Percentiles rank a stretch among this genome's conserved stretches.
phyloP scores from a whole-genome alignment of 2,888 invertebrate species.

The Aleiodes testaceus region DNA sequence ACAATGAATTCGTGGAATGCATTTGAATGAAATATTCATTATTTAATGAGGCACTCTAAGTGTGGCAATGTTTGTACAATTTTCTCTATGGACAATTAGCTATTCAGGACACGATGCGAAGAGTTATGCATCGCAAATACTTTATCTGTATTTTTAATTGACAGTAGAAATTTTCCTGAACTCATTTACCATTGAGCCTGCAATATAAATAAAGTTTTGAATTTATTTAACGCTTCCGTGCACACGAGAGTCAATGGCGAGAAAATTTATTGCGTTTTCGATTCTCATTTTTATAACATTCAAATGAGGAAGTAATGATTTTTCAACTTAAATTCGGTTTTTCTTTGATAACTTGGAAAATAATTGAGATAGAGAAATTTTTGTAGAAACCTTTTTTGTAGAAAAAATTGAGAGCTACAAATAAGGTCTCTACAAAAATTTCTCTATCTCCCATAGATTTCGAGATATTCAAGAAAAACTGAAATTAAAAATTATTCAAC shows the following conservation, averaged over 20 bases:
- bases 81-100: slow-evolving; percentile 13
- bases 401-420: too few relatives aligned
- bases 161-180: slow-evolving; percentile 17
- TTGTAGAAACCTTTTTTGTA: too few relatives aligned
- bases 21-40: neutral
- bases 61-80: slow-evolving; percentile 3
- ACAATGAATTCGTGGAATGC: neutral
- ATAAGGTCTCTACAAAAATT: too few relatives aligned
- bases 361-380: too few relatives aligned
- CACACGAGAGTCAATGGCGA: slow-evolving; percentile 1
- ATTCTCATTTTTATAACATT: too few relatives aligned
- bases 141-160: neutral
- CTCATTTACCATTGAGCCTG: neutral
- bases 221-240: slow-evolving; percentile 30
- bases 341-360: too few relatives aligned
- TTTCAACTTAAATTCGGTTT: too few relatives aligned
- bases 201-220: slow-evolving; percentile 2
- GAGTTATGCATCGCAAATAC: slow-evolving; percentile 25
- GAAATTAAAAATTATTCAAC: too few relatives aligned
- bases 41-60: slow-evolving; percentile 12
- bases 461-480: too few relatives aligned
- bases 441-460: too few relatives aligned
- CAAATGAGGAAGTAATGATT: too few relatives aligned
- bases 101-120: slow-evolving; percentile 27
- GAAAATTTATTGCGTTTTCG: slow-evolving; percentile 12